Base-by-base conservation (phyloP, 2,888 invertebrate species). In the Belgica antarctica region DNA sequence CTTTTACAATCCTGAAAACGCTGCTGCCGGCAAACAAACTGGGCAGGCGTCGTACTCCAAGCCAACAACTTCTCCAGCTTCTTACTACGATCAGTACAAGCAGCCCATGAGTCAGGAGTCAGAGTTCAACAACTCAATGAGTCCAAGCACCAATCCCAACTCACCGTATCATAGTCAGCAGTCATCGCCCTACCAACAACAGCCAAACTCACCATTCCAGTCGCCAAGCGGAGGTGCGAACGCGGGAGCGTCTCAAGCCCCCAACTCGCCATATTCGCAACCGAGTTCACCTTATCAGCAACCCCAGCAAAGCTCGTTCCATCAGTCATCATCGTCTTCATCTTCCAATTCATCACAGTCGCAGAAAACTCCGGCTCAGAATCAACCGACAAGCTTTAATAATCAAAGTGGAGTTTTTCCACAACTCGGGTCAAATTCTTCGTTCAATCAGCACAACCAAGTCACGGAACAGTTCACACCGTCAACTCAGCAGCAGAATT, bases 81-180 rank as follows among this genome's bases (percentile, higher is more conserved):
- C 78, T 12, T 76, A 77, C 8, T 87, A 87, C 73, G 89, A 89
- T 73, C 84, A 85, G 19, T 79, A 81, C 25, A 85, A 85, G 74
- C 79, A 83, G 59, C 78, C 81, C 1, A 81, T 82, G 62, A 79
- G 79, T 24, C 83, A 84, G 73, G 85, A 80, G 71, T 79, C 80
- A 0, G 80, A 85, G 22, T 85, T 85, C 72, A 85, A 83, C 73
- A 80, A 82, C 1, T 79, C 82, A 7, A 77, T 84, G 75, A 81
- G 82, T 62, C 83, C 86, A 27, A 83, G 81, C 74, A 83, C 82
- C 62, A 82, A 82, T 73, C 81, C 82, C 41, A 84, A 81, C 71
- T 81, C 81, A 61, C 81, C 83, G 1, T 86, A 82, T 75, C 84
- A 83, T 76, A 85, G 79, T 63, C 77, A 78, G 0, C 79, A 80